These are phyloP conservation scores for Radopholus similis DNA, from an alignment of 1,140 invertebrate genomes.

Conservation along the genomic window DNA sequence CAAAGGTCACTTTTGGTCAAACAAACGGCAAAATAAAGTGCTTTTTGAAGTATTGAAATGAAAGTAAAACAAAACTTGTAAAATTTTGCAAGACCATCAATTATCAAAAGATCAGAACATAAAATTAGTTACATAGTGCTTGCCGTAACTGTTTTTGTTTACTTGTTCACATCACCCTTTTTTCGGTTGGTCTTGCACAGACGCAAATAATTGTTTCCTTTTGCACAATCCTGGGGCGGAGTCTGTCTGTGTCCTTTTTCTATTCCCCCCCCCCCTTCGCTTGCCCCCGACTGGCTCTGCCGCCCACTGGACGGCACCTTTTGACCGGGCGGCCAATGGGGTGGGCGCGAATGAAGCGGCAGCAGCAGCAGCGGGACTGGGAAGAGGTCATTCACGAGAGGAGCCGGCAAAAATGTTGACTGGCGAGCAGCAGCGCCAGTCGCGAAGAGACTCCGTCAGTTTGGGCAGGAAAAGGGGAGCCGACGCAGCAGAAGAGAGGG, in stretches of 20 bases:
- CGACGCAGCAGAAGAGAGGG: not conserved
- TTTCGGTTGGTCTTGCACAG: no score
- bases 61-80: no score
- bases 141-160: not conserved
- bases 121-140: not conserved
- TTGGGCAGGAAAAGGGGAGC: not conserved
- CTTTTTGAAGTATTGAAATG: not conserved
- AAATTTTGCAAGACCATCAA: no score
- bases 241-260: no score
- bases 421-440: not conserved
- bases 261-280: no score
- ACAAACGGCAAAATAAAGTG: not conserved
- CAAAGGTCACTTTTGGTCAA: not conserved
- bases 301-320: not conserved
- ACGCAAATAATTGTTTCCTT: no score
- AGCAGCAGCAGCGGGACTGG: not conserved
- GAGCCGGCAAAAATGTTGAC: not conserved
- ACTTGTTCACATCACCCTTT: not conserved
- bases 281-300: not conserved
- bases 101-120: not conserved
- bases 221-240: no score
- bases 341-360: not conserved
- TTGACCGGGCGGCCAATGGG: not conserved
- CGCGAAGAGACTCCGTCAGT: not conserved
- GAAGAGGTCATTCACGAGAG: not conserved